Conservation (phyloP, 2,113 vertebrate species). For the Nibea coibor region DNA sequence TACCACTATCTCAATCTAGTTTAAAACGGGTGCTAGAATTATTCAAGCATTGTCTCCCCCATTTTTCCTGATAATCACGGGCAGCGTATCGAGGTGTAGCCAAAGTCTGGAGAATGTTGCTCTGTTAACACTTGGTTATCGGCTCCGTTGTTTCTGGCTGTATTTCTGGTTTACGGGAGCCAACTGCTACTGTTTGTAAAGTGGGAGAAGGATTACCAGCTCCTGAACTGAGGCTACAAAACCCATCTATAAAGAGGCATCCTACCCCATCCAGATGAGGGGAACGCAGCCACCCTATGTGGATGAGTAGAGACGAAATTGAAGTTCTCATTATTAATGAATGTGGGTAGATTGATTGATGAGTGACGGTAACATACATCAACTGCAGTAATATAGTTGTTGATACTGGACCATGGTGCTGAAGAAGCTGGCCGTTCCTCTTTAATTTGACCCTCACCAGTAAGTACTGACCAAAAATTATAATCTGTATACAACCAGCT, state of each 20-base stretch:
- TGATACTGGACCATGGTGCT: neutral
- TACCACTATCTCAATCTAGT: conserved; percentile 7
- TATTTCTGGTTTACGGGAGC: neutral
- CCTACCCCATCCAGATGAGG: neutral
- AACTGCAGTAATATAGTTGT: neutral
- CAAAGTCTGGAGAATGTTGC: conserved; percentile 5
- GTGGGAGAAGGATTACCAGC: neutral
- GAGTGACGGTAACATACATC: neutral
- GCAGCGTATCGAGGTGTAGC: conserved; percentile 10
- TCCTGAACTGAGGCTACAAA: neutral
- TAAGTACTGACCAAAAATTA: neutral
- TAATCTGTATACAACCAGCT: neutral
- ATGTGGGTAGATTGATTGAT: neutral
- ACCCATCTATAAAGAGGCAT: neutral
- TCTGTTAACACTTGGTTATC: conserved; percentile 6
- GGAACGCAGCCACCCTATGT: neutral
- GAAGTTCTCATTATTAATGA: neutral
- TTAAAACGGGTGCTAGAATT: conserved; percentile 18
- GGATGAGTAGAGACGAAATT: neutral
- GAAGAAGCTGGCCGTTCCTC: neutral
- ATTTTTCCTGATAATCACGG: neutral
- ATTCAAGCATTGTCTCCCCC: neutral
- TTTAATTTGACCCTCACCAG: neutral
- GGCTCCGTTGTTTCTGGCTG: conserved; percentile 13
- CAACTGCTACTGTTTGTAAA: neutral